Evolutionary conservation across 1,140 invertebrate genomes (phyloP), one percentile per base, ranked within the genome.

Genomic region (Ditylenchus dipsaci): DNA sequence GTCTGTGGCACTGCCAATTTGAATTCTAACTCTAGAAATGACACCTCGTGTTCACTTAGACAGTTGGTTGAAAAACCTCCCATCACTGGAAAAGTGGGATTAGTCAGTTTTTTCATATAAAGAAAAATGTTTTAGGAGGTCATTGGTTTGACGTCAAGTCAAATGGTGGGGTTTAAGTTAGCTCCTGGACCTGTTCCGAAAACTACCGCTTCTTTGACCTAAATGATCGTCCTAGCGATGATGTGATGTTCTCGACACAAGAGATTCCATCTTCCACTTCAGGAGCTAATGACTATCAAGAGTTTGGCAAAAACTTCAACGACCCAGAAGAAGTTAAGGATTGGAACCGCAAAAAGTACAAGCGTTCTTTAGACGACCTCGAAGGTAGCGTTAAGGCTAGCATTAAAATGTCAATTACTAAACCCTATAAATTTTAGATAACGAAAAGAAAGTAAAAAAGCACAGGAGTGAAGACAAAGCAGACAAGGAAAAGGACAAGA

Each of bases 11-110:
- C 77, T 45, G 47, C 80, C 23, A 72, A 81, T 43, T 60, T 79
- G 21, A 65, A 70, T 38, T 38, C 33, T 11, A 38, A 38, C 11
- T 38, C 21, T 75, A 67, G 53, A 60, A 71, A 23, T 29, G 72
- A 17, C 68, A 73, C 23, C 33, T 72, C 19, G 53, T 80, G 77
- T 61, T 80, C 76, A 23, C 84, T 97, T 67, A 87, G 92, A 64
- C 93, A 91, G 68, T 89, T 98, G 1, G 95, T 97, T 83, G 95
- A 97, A 72, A 97, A 97, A 84, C 92, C 93, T 33, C 94, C 94
- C 8, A 95, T 97, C 74, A 90, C 89, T 61, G 92, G 92, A 1
- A 97, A 97, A 84, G 95, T 97, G 15, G 49, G 8, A 21, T 19
- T 26, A n/a, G 49, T 26, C 15, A 7, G n/a, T 53, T 21, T 53